Evolutionary conservation across 2,113 vertebrate species (phyloP).

Genomic region (Smithornis capensis): DNA sequence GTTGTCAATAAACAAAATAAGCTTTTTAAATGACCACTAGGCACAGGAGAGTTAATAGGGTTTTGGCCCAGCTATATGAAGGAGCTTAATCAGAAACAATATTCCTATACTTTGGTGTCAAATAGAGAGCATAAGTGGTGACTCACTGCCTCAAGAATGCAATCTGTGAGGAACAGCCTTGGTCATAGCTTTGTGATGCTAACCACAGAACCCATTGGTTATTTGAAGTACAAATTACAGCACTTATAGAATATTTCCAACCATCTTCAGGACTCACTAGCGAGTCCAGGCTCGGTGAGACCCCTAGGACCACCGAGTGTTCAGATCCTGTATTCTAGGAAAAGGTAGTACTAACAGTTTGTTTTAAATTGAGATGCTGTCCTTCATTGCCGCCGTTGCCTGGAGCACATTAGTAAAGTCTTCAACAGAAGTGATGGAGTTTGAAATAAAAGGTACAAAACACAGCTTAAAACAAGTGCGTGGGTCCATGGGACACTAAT

Average conservation of each 20-base stretch:
- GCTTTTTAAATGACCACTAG: not conserved
- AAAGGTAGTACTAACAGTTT: not conserved
- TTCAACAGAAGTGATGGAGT: not conserved
- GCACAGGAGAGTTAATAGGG: not conserved
- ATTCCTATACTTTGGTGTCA: not conserved
- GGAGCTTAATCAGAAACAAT: not conserved
- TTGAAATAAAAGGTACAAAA: not conserved
- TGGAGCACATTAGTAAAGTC: not conserved
- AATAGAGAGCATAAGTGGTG: not conserved
- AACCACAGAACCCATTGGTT: not conserved
- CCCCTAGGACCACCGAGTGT: accelerated
- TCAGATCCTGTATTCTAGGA: not conserved
- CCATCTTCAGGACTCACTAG: not conserved
- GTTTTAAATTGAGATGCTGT: not conserved
- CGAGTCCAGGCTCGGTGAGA: not conserved
- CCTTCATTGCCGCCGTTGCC: not conserved
- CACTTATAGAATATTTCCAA: not conserved
- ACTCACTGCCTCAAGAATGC: not conserved
- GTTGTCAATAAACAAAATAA: not conserved
- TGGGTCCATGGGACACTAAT: not conserved
- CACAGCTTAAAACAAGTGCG: not conserved
- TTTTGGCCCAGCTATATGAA: not conserved
- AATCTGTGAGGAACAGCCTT: not conserved
- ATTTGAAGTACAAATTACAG: not conserved
- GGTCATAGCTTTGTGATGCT: not conserved